These are phyloP conservation scores for Macaca fascicularis DNA, from an alignment of 2,113 vertebrate species.

Conservation along the genomic window T2T-MFA8v1.1 NC_088381.1:85081001-85081500, in stretches of 20 bases:
- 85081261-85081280: background rate
- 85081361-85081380: background rate
- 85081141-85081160: background rate
- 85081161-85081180: background rate
- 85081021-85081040: background rate
- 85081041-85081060: rapidly evolving
- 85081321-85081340: background rate
- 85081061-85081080: background rate
- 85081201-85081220: background rate
- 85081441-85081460: background rate
- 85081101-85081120: background rate
- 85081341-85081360: background rate
- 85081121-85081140: rapidly evolving
- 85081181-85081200: background rate
- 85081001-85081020: background rate
- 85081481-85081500: background rate
- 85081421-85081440: background rate
- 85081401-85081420: background rate
- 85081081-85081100: background rate
- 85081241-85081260: background rate
- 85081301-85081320: background rate
- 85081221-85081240: background rate
- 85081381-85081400: background rate
- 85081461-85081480: background rate
- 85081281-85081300: background rate